Percentiles rank a stretch among this genome's conserved stretches.
Conservation (phyloP, 2,797 vertebrate species). For the Knipowitschia caucasica region DNA sequence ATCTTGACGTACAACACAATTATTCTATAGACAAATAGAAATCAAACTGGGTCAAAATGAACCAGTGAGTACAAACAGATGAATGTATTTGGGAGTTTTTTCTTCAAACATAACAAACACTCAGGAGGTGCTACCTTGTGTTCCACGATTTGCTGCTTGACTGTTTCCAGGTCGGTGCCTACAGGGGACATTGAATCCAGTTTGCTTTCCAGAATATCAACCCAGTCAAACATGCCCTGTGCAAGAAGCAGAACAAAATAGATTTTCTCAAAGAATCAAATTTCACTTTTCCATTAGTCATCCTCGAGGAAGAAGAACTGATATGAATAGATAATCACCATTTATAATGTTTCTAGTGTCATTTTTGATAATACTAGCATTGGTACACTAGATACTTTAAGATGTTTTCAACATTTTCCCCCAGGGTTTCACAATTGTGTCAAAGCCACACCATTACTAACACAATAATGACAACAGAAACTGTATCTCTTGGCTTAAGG, state of each 20-base stretch:
- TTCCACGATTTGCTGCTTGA: conserved; percentile 96
- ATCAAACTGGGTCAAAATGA: too few relatives aligned
- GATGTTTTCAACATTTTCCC: background rate
- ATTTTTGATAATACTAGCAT: background rate
- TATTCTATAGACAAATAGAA: too few relatives aligned
- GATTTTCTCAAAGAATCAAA: conserved; percentile 28
- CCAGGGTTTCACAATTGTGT: background rate
- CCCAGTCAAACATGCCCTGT: conserved; percentile 97
- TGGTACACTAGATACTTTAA: background rate
- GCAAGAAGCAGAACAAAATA: conserved; percentile 46
- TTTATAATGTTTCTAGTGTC: background rate
- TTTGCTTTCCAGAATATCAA: conserved; percentile 93
- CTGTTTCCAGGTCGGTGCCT: conserved; percentile 95
- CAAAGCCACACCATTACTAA: background rate
- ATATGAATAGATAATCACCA: background rate
- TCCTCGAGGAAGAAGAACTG: background rate
- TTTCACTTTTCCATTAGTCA: conserved; percentile 37
- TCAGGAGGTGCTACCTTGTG: conserved; percentile 86
- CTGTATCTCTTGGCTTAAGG: conserved; percentile 1
- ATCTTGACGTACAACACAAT: too few relatives aligned
- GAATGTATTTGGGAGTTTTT: background rate
- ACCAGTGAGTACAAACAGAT: background rate
- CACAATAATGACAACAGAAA: background rate
- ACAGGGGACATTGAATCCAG: conserved; percentile 93
- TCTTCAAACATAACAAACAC: conserved; percentile 39